These are phyloP conservation scores for Montipora sp. DNA, from an alignment of 64 coral and sea anemone species.

Conservation along the genomic window DNA sequence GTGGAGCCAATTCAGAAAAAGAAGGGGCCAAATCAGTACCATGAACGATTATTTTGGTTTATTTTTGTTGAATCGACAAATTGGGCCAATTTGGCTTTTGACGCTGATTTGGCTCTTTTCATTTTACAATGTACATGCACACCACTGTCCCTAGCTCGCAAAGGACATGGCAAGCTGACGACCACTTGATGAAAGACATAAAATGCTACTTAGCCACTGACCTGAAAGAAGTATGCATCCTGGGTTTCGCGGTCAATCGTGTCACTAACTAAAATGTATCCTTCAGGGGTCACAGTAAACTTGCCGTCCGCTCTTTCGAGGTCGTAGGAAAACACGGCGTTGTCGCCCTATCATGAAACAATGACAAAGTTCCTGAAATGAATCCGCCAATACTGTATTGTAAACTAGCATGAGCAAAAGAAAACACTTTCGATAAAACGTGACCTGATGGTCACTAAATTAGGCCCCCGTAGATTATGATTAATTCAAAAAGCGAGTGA, in stretches of 20 bases:
- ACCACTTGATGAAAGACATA: not conserved
- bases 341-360: constrained; percentile 66
- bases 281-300: constrained; percentile 77
- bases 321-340: constrained; percentile 75
- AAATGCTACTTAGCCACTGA: constrained; percentile 6
- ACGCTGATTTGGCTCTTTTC: too few relatives aligned
- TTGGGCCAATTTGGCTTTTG: too few relatives aligned
- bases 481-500: too few relatives aligned
- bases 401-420: too few relatives aligned
- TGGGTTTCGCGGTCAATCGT: constrained; percentile 84
- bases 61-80: too few relatives aligned
- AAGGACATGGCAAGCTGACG: not conserved
- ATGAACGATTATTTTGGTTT: too few relatives aligned
- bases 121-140: too few relatives aligned
- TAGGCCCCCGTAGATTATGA: too few relatives aligned
- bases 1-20: too few relatives aligned
- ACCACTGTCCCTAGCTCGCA: not conserved
- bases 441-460: too few relatives aligned
- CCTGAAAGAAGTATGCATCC: constrained; percentile 83
- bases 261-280: constrained; percentile 81
- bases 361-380: not conserved
- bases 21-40: too few relatives aligned
- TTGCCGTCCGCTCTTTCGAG: constrained; percentile 84
- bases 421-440: too few relatives aligned
- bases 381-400: not conserved